Conservation (phyloP, 2,113 vertebrate genomes). For the Pseudorhombus dupliciocellatus region DNA sequence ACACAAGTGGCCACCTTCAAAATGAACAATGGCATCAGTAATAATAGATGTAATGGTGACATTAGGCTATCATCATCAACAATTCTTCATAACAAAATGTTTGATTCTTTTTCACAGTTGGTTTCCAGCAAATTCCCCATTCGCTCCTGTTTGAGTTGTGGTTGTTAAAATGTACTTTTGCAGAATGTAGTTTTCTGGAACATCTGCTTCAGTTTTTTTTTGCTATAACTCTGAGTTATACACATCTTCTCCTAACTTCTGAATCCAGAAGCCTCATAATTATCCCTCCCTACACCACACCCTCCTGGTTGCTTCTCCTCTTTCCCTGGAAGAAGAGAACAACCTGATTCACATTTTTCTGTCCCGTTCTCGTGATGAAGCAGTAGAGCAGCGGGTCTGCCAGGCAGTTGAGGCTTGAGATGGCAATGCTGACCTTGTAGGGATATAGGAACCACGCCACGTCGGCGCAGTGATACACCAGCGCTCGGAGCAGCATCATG, state of each 20-base stretch:
- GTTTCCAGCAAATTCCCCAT: no score
- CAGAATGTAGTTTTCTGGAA: not conserved
- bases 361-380: constrained; percentile 85
- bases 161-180: no score
- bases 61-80: no score
- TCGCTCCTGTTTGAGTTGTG: no score
- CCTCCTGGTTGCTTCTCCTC: constrained; percentile 6
- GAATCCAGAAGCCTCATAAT: no score
- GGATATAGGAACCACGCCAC: constrained; percentile 55
- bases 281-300: constrained; percentile 7
- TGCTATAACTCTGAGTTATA: not conserved
- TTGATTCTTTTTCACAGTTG: no score
- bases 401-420: constrained; percentile 88
- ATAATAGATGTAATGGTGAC: no score
- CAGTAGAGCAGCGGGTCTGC: constrained; percentile 90
- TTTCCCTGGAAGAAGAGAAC: constrained; percentile 75
- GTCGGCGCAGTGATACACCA: constrained; percentile 65
- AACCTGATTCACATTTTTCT: constrained; percentile 78
- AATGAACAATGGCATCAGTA: no score
- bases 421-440: constrained; percentile 82
- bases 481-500: constrained; percentile 80
- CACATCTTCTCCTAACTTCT: no score
- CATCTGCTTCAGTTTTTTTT: not conserved
- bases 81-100: no score
- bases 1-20: no score